Conservation (phyloP, 1,140 invertebrate species). For the Drosophila nikananu region DNA sequence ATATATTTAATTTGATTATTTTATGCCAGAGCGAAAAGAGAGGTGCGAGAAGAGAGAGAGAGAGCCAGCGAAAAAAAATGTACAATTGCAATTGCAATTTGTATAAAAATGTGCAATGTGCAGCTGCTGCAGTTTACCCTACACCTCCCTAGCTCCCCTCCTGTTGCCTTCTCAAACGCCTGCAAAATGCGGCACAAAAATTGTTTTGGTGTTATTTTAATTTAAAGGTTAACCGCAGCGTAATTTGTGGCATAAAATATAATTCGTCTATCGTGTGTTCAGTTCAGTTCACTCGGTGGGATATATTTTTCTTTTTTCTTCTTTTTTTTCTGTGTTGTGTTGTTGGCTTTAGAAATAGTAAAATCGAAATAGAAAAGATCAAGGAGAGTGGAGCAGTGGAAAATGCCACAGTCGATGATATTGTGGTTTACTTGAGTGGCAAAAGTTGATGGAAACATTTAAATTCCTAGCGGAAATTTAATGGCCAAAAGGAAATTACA, state of each 20-base stretch:
- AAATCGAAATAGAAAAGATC: conserved; percentile 48
- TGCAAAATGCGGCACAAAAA: conserved; percentile 73
- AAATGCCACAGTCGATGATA: conserved; percentile 34
- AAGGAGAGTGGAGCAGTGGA: conserved; percentile 25
- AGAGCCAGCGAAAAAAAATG: conserved; percentile 8
- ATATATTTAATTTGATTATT: conserved; percentile 82
- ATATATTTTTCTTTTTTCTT: background rate
- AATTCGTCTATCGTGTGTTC: conserved; percentile 74
- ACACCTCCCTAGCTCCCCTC: background rate
- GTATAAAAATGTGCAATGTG: conserved; percentile 67
- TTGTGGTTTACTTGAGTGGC: conserved; percentile 42
- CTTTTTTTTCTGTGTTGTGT: background rate
- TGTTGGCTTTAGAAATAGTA: conserved; percentile 20
- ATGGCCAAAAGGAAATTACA: background rate
- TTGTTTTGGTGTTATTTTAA: conserved; percentile 84
- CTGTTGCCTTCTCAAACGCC: conserved; percentile 38
- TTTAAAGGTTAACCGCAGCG: conserved; percentile 84
- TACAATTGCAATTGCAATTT: conserved; percentile 70
- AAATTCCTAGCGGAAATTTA: background rate
- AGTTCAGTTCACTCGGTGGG: conserved; percentile 6
- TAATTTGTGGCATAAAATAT: conserved; percentile 84
- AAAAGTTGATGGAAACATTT: conserved; percentile 33
- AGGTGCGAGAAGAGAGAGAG: conserved; percentile 11
- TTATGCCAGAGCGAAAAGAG: conserved; percentile 61
- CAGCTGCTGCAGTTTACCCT: conserved; percentile 48